Base-by-base conservation (phyloP, 2,888 invertebrate species). In the Blastobasis lacticolella region DNA sequence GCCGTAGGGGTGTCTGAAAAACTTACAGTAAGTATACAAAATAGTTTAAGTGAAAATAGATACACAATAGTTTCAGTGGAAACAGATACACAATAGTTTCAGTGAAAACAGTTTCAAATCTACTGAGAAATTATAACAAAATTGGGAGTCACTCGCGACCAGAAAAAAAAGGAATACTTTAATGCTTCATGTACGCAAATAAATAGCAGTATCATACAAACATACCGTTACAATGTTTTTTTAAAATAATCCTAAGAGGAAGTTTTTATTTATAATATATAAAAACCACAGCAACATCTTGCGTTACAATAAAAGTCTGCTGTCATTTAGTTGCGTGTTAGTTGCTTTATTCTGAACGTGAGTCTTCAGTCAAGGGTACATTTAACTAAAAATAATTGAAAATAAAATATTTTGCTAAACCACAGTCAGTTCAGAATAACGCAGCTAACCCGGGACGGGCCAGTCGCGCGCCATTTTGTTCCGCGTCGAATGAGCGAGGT, bases 131-230 rank as follows among this genome's bases (percentile, higher is more conserved):
- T 61, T 56, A 67, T 69, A 67, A 70, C 9, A 38, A 38, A 38
- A 48, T 38, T 38, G 40, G n/a, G n/a, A 38, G 10, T 49, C 49
- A 45, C 45, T 56, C 52, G 53, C 49, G 55, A 54, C n/a, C n/a
- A 49, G 59, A 58, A 54, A 57, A 54, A 45, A 46, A 61, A 63
- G 69, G 70, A 73, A 85, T 85, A 86, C 86, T 86, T 86, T 84
- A 73, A 84, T 85, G 86, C 86, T 86, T 86, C 86, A 86, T 85
- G 84, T 74, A 65, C 60, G 64, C 67, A 73, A 77, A 75, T 67
- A 69, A 69, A 69, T 66, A 66, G 66, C 64, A 64, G 73, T 76
- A 81, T 73, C 78, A 70, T 79, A 81, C 75, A 76, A 71, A 73
- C 71, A 70, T 71, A 52, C 45, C 1, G n/a, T 2, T 23, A 23